A percentile compares a stretch with the other conserved stretches of the same genome.
These are phyloP conservation scores for Spea multiplicata DNA, from an alignment of 2,113 vertebrate genomes.

Conservation along the genomic window DNA sequence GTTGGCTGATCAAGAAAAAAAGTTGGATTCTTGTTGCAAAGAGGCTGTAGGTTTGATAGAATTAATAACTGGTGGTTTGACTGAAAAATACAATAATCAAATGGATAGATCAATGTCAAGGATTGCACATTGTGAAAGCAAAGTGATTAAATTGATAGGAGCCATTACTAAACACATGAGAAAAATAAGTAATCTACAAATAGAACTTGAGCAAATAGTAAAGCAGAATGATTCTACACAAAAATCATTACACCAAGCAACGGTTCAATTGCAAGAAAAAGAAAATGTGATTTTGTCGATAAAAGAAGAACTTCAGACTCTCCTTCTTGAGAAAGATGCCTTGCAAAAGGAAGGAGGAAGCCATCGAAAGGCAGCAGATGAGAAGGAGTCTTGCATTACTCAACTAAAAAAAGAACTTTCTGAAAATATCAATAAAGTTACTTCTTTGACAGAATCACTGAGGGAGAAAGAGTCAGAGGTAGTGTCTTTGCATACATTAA, in stretches of 20 bases:
- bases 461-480: constrained; percentile 72
- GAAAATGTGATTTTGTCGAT: constrained; percentile 73
- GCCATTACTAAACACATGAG: constrained; percentile 60
- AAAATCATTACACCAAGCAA: constrained; percentile 70
- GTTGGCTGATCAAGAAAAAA: constrained; percentile 59
- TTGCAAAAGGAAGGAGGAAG: constrained; percentile 68
- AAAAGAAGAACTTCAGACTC: constrained; percentile 65
- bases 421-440: constrained; percentile 69
- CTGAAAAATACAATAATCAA: constrained; percentile 65
- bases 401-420: constrained; percentile 75
- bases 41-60: constrained; percentile 55
- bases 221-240: constrained; percentile 70
- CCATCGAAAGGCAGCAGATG: constrained; percentile 71
- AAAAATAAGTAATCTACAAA: constrained; percentile 75
- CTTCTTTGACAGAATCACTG: constrained; percentile 71
- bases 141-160: constrained; percentile 66
- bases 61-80: constrained; percentile 67
- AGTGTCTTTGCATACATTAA: constrained; percentile 64
- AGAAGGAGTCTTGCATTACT: constrained; percentile 79
- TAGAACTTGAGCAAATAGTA: constrained; percentile 65
- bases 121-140: constrained; percentile 69
- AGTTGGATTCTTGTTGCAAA: constrained; percentile 66
- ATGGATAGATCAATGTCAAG: constrained; percentile 62
- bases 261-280: constrained; percentile 76
- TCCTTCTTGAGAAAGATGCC: constrained; percentile 71